phyloP scores from a whole-genome alignment of 2,113 vertebrate species.

The Cricetomys ansorgei region DNA sequence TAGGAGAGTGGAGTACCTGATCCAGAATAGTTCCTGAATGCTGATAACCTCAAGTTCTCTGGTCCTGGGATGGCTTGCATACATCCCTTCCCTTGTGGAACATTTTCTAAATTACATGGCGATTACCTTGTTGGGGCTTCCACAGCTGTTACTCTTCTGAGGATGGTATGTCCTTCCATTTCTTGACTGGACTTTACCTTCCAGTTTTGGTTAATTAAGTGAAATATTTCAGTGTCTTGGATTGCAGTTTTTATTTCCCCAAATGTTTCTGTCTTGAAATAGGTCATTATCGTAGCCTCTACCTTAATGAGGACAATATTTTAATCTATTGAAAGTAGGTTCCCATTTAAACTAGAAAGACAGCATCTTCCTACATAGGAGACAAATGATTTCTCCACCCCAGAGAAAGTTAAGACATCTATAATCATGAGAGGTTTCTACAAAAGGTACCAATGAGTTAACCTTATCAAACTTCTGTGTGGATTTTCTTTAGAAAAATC shows the following conservation, averaged over 20 bases:
- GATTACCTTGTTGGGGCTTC: too few species aligned
- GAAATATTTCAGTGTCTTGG: not conserved
- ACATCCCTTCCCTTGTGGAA: not conserved
- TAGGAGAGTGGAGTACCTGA: not conserved
- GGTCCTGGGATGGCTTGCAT: not conserved
- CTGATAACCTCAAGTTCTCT: not conserved
- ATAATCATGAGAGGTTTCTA: not conserved
- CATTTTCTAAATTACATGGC: not conserved
- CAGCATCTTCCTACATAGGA: not conserved
- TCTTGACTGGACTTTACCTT: not conserved
- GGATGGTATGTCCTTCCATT: not conserved
- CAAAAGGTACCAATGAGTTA: not conserved
- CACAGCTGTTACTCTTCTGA: not conserved
- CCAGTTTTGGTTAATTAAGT: not conserved
- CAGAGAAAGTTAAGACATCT: not conserved
- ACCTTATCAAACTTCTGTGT: not conserved
- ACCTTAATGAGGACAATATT: not conserved
- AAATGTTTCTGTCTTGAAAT: not conserved
- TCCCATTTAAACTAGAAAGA: not conserved
- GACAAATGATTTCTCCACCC: not conserved
- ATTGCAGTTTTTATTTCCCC: not conserved
- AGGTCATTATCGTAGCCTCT: not conserved
- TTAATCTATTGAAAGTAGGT: too few species aligned
- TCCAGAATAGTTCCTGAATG: not conserved
- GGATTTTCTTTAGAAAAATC: not conserved